Base-by-base conservation (phyloP, 37 sponge, comb jelly and placozoan genomes). In the Oscarella lobularis region DNA sequence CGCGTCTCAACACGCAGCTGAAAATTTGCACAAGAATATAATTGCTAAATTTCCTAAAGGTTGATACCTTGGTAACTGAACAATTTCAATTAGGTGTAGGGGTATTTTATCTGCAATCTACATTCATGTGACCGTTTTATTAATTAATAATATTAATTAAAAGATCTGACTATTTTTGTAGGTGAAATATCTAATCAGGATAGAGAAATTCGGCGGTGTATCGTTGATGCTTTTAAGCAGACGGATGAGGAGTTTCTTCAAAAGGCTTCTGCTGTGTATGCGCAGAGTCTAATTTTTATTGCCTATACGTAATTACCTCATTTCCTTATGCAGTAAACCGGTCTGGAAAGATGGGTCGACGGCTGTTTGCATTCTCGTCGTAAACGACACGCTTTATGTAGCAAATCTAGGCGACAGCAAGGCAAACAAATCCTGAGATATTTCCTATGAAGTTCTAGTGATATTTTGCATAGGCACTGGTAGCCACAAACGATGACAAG, bases 361-460 rank as follows among this genome's bases (percentile, higher is more conserved):
- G 38, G 92, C 81, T 1, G 86, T 76, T n/a, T 39, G 81, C 27
- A 29, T 88, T 0, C 74, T 92, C 66, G 81, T 85, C 5, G 34
- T 92, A 41, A 80, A 88, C 48, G 83, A 92, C 69, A 40, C 74
- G 4, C 39, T 92, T 36, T 88, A 83, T 75, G 84, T 79, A 73
- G 92, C 80, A 2, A 88, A 88, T 60, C 77, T 92, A 67, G 92
- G 92, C 0, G 92, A 92, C 74, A 92, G 92, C 73, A 92, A 80
- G 39, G 89, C 82, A 70, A 6, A 31, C 0, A n/a, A n/a, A n/a
- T n/a, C 60, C 20, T 48, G 20, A 20, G 9, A 20, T 48, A 48
- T 20, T 20, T 48, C 14, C 60, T 48, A 20, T 48, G 9, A 20
- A 9, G 9, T 48, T 48, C 9, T 20, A 48, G 14, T 48, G 60